Percentiles rank a stretch among this genome's conserved stretches.
Conservation (phyloP, 2,113 vertebrate species). For the Sinocyclocheilus rhinocerous region DNA sequence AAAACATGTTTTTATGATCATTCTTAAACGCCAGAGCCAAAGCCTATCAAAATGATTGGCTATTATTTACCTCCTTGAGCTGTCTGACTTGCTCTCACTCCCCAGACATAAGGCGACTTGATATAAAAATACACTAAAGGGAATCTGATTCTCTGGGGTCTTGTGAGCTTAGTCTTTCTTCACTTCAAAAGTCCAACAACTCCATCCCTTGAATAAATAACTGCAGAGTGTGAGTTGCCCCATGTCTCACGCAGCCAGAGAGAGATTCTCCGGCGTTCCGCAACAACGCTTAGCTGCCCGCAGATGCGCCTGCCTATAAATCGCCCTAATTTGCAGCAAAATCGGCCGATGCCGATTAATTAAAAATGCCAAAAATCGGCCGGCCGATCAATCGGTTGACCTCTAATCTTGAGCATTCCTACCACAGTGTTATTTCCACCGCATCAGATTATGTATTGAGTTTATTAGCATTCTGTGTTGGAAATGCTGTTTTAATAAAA, state of each 20-base stretch:
- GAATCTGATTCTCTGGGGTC: not conserved
- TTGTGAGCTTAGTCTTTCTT: constrained; percentile 27
- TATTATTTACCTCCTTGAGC: not conserved
- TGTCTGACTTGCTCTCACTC: not conserved
- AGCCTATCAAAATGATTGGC: not conserved
- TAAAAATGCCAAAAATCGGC: too few species aligned
- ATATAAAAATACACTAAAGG: constrained; percentile 20
- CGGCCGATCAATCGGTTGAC: too few species aligned
- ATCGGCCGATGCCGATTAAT: too few species aligned
- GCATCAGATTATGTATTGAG: not conserved
- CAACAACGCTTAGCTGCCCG: too few species aligned
- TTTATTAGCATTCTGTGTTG: not conserved
- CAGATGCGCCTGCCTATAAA: too few species aligned
- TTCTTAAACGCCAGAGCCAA: not conserved
- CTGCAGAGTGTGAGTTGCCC: too few species aligned
- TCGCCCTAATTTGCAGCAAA: too few species aligned
- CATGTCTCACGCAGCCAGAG: too few species aligned
- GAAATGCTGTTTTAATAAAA: not conserved
- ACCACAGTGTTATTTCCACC: not conserved
- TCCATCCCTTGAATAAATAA: constrained; percentile 25
- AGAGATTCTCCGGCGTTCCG: too few species aligned
- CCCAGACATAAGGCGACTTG: not conserved
- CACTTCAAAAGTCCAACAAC: constrained; percentile 29
- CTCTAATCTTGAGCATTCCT: not conserved
- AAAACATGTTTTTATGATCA: not conserved